A percentile compares a stretch with the other conserved stretches of the same genome.
phyloP scores from a whole-genome alignment of 2,888 invertebrate genomes.

The Phoenoteleia sp. region DNA sequence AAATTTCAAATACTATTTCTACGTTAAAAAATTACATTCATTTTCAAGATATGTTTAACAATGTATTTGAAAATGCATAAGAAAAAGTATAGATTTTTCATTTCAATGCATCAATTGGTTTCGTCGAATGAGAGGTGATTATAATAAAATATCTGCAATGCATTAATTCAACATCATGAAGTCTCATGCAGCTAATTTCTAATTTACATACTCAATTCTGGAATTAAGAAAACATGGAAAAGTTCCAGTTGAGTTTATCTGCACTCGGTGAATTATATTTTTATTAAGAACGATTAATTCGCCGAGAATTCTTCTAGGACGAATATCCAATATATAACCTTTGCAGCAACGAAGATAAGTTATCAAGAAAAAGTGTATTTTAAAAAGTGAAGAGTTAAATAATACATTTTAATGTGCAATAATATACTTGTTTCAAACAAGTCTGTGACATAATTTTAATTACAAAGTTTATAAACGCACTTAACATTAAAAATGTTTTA shows the following conservation, averaged over 20 bases:
- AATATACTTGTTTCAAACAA: too few relatives aligned
- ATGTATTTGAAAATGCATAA: too few relatives aligned
- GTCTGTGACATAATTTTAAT: too few relatives aligned
- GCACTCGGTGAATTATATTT: not conserved
- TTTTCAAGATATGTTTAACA: too few relatives aligned
- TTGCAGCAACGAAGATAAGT: not conserved
- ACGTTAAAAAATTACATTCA: too few relatives aligned
- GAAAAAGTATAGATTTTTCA: too few relatives aligned
- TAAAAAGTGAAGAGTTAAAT: too few relatives aligned
- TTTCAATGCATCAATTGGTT: not conserved
- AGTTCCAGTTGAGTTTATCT: conserved; percentile 13
- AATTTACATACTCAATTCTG: conserved; percentile 21
- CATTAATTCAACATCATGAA: conserved; percentile 11
- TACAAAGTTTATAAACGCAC: too few relatives aligned
- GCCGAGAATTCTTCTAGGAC: conserved; percentile 1
- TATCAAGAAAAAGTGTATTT: too few relatives aligned
- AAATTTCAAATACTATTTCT: too few relatives aligned
- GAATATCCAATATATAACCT: not conserved
- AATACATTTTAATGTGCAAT: too few relatives aligned
- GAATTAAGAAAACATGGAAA: conserved; percentile 24
- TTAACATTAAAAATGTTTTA: too few relatives aligned
- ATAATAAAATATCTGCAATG: not conserved
- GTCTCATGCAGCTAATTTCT: not conserved
- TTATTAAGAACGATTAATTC: not conserved
- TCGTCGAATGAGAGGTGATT: not conserved